Percentiles rank a stretch among this genome's conserved stretches.
Evolutionary conservation across 2,888 invertebrate species (phyloP).

Genomic region (Napeogenes sylphis): DNA sequence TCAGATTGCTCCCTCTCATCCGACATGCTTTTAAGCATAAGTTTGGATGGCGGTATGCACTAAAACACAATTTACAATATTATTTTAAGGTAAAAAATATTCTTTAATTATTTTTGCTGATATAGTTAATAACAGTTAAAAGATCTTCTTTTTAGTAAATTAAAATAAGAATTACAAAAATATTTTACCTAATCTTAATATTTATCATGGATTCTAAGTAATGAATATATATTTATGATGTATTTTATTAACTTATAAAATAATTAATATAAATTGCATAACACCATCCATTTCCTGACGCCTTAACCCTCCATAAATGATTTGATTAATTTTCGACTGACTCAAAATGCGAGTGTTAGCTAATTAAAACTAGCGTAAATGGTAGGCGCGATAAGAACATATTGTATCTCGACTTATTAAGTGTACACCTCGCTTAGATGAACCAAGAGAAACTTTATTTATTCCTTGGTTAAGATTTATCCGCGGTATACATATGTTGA

Average conservation of each 20-base stretch:
- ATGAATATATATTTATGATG: too few relatives aligned
- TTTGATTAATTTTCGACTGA: conserved; percentile 75
- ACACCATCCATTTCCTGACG: conserved; percentile 45
- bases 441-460: too few relatives aligned
- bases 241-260: too few relatives aligned
- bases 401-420: conserved; percentile 42
- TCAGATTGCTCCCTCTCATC: conserved; percentile 35
- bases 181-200: too few relatives aligned
- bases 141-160: too few relatives aligned
- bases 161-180: too few relatives aligned
- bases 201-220: too few relatives aligned
- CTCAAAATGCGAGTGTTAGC: conserved; percentile 58
- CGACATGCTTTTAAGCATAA: conserved; percentile 40
- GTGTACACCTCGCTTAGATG: too few relatives aligned
- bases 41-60: conserved; percentile 40
- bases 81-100: conserved; percentile 5
- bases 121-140: too few relatives aligned
- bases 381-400: conserved; percentile 70
- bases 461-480: too few relatives aligned
- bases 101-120: too few relatives aligned
- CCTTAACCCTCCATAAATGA: conserved; percentile 58
- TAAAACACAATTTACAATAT: conserved; percentile 1
- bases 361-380: conserved; percentile 77
- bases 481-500: background rate
- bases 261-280: conserved; percentile 8